A percentile compares a stretch with the other conserved stretches of the same genome.
Evolutionary conservation across 2,888 invertebrate species (phyloP).

Genomic region (Papilio demoleus): DNA sequence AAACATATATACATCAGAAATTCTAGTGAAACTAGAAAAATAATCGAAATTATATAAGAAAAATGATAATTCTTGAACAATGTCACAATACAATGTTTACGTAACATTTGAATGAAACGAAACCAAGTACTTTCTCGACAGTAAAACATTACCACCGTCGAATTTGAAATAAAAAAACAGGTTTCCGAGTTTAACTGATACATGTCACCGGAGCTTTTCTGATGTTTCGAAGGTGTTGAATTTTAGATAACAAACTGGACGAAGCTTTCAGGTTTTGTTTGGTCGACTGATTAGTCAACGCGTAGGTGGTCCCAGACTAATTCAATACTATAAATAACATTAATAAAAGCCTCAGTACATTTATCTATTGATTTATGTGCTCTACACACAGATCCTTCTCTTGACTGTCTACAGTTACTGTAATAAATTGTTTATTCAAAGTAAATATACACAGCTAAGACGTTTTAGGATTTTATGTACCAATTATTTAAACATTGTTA

Average conservation of each 20-base stretch:
- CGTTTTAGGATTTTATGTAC: too few relatives aligned
- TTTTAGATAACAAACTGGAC: conserved; percentile 56
- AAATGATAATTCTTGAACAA: too few relatives aligned
- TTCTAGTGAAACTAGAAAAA: neutral
- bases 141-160: neutral
- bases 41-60: neutral
- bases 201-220: conserved; percentile 41
- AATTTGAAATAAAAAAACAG: conserved; percentile 6
- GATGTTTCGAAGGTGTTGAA: conserved; percentile 55
- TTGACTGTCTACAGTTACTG: too few relatives aligned
- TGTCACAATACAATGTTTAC: too few relatives aligned
- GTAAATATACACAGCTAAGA: too few relatives aligned
- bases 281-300: conserved; percentile 58
- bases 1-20: neutral
- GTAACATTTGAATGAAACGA: neutral
- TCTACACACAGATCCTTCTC: neutral
- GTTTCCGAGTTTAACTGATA: conserved; percentile 40
- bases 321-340: conserved; percentile 51
- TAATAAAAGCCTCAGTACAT: conserved; percentile 6
- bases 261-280: conserved; percentile 55
- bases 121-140: conserved; percentile 11
- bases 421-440: too few relatives aligned
- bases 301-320: conserved; percentile 59
- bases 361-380: conserved; percentile 6
- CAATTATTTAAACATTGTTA: too few relatives aligned